These are phyloP conservation scores for Syrrhaptes paradoxus DNA, from an alignment of 2,113 vertebrate species.

Conservation along the genomic window DNA sequence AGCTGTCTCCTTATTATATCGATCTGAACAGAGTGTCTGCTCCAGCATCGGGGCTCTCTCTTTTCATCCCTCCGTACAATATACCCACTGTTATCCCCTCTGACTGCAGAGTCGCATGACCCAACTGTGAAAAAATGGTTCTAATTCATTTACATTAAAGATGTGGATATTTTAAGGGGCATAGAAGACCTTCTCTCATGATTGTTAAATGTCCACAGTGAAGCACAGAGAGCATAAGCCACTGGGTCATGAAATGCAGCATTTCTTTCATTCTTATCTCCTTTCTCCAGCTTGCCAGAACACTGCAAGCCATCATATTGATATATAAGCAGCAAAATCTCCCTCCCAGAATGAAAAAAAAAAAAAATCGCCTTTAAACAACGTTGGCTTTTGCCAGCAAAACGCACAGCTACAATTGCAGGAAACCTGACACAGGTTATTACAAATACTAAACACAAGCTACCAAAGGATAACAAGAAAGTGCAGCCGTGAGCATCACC, in stretches of 20 bases:
- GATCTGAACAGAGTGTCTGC: not conserved
- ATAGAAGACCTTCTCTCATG: slow-evolving; percentile 32
- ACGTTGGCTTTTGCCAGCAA: not conserved
- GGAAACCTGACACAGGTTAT: not conserved
- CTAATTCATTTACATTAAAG: slow-evolving; percentile 62
- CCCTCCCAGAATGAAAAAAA: not conserved
- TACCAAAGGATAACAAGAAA: slow-evolving; percentile 10
- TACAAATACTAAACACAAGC: slow-evolving; percentile 35
- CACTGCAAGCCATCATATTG: slow-evolving; percentile 39
- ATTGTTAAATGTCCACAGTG: slow-evolving; percentile 43
- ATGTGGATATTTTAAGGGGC: slow-evolving; percentile 50
- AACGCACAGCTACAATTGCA: not conserved
- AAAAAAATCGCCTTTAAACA: not conserved
- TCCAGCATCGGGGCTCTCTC: not conserved
- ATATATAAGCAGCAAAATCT: slow-evolving; percentile 55
- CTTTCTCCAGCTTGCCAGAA: slow-evolving; percentile 64
- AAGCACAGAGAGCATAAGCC: slow-evolving; percentile 38
- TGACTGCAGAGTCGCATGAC: not conserved
- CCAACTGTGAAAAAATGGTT: slow-evolving; percentile 42
- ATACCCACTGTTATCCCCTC: slow-evolving; percentile 42
- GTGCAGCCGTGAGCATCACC: not conserved
- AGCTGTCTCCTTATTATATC: not conserved
- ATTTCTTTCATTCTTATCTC: slow-evolving; percentile 74
- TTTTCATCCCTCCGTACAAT: slow-evolving; percentile 31
- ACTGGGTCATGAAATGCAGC: slow-evolving; percentile 44